Conservation (phyloP, 2,888 invertebrate genomes). For the Eupithecia vulgata region DNA sequence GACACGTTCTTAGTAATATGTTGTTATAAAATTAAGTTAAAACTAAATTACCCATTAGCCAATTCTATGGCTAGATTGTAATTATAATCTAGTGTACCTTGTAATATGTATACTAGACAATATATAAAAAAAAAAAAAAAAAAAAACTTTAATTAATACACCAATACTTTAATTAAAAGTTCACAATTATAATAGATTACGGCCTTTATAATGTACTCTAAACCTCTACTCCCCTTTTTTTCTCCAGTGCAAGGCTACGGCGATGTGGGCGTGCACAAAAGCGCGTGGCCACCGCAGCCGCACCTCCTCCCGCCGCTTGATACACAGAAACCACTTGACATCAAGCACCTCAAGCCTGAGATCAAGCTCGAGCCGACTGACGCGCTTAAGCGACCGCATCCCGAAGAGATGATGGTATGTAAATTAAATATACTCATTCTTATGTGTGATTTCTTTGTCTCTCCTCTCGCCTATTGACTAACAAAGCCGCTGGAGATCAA, state of each 20-base stretch:
- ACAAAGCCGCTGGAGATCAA: conserved; percentile 74
- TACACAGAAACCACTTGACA: conserved; percentile 72
- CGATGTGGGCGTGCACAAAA: conserved; percentile 74
- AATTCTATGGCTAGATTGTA: no score
- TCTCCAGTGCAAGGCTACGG: conserved; percentile 73
- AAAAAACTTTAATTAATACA: no score
- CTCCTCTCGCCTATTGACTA: conserved; percentile 71
- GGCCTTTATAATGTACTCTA: no score
- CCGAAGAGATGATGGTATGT: conserved; percentile 77
- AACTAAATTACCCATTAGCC: no score
- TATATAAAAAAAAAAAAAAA: no score
- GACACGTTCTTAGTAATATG: no score
- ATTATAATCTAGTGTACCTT: no score
- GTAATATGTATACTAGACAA: no score
- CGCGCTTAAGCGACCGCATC: conserved; percentile 74
- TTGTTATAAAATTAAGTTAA: no score
- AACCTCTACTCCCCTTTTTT: not conserved
- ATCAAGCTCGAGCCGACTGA: conserved; percentile 77
- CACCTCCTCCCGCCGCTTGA: conserved; percentile 74
- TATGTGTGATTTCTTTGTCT: conserved; percentile 21
- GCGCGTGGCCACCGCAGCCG: conserved; percentile 76
- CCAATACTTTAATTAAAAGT: no score
- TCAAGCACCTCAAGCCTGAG: conserved; percentile 77
- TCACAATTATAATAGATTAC: no score
- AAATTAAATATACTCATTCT: not conserved